Conservation (phyloP, 1,140 invertebrate species). For the Drosophila arizonae region DNA sequence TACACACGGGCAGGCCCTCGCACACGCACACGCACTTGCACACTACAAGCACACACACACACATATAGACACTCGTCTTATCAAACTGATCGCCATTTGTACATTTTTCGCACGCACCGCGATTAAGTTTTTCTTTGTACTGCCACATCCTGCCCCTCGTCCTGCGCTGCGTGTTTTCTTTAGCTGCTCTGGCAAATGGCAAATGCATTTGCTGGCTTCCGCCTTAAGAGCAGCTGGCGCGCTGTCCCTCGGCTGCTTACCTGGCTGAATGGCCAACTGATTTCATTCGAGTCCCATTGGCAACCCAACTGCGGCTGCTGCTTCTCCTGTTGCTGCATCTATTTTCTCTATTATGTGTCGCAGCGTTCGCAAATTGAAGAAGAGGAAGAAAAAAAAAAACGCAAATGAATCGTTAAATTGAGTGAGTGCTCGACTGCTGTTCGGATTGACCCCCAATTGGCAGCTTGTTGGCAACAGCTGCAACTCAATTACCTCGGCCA, state of each 20-base stretch:
- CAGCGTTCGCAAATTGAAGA: background rate
- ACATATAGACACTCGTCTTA: background rate
- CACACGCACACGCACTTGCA: too few relatives aligned
- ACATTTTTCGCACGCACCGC: slow-evolving; percentile 1
- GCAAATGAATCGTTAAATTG: slow-evolving; percentile 77
- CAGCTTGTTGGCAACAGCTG: slow-evolving; percentile 33
- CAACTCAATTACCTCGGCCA: slow-evolving; percentile 33
- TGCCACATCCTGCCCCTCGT: background rate
- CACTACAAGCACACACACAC: background rate
- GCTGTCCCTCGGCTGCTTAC: background rate
- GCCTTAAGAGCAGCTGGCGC: background rate
- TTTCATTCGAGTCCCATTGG: background rate
- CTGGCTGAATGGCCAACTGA: background rate
- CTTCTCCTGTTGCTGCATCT: slow-evolving; percentile 9
- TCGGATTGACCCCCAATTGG: background rate
- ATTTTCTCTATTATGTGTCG: slow-evolving; percentile 22
- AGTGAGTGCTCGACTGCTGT: slow-evolving; percentile 32
- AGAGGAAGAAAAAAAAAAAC: background rate
- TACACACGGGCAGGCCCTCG: background rate
- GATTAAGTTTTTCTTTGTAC: slow-evolving; percentile 6
- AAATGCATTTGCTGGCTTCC: slow-evolving; percentile 9
- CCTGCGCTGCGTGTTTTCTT: background rate
- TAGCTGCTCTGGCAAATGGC: background rate
- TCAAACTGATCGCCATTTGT: slow-evolving; percentile 1
- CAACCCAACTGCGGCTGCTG: background rate